Base-by-base conservation (phyloP, 2,797 vertebrate species). In the Sphenodon punctatus region DNA sequence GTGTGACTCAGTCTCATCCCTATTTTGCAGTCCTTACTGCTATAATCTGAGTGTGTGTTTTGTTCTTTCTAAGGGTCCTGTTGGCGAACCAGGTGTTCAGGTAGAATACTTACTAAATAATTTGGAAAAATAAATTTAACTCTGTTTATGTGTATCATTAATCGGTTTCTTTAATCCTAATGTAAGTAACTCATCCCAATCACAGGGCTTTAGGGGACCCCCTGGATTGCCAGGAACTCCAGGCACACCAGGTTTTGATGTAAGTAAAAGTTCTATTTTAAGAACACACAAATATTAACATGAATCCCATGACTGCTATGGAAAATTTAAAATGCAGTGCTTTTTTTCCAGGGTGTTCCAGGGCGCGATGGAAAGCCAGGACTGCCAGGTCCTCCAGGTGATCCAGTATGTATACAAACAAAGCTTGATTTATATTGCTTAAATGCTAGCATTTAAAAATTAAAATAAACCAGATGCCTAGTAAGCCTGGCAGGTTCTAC, bases 321-420 rank as follows among this genome's bases (percentile, higher is more conserved):
- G n/a, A 64, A 75, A 90, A 56, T 67, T 43, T 75, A 78, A 36
- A 90, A 78, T 69, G 38, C 55, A 32, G 13, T 53, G 5, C 4
- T 36, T 85, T 78, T 93, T 25, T 86, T 97, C 80, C 94, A 99
- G 98, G 98, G 98, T 65, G 81, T 95, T 86, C 97, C 98, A 64
- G 99, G 99, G 79, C 97, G 93, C 89, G 96, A 97, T 80, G 98
- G 98, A 77, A 96, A 94, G 66, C 97, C 97, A 67, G 98, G 98
- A 71, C 95, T 96, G 15, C 97, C 97, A 43, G 98, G 98, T 82
- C 98, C 98, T 79, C 98, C 98, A 85, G 98, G 98, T 93, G 98
- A 99, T 95, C 97, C 96, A 85, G 98, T 99, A 97, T 13, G 98
- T 98, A 89, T 61, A 67, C 22, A 36, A 9, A 58, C 45, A 43